Base-by-base conservation (phyloP, 1,140 invertebrate species). In the Papilio xuthus region DNA sequence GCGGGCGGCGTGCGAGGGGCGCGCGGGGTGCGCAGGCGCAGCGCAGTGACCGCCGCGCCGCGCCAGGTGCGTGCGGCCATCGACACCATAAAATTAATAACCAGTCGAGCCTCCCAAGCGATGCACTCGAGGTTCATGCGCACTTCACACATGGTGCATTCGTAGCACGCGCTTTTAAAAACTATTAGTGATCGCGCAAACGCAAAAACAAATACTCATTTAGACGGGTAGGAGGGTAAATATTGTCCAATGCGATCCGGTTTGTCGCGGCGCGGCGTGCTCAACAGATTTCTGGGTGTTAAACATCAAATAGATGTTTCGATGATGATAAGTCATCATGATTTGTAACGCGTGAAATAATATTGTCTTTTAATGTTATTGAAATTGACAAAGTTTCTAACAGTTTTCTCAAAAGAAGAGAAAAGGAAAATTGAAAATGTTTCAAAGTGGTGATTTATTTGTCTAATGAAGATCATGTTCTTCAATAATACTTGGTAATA, bases 81-180 rank as follows among this genome's bases (percentile, higher is more conserved):
- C 91, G 92, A 93, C 92, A 92, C 91, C 91, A 92, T 93, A 92
- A 93, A 93, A 92, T 92, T 93, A 92, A 93, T 93, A 93, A 93
- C 92, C 88, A 89, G 91, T 90, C 90, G 89, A 88, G 89, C 86
- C 86, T 92, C 86, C 90, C 89, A 89, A 91, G 87, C 89, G 87
- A 92, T 93, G 90, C 90, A 90, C 90, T 89, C 87, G 85, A 88
- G 86, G 81, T 80, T 85, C 86, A 84, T 88, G 83, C 82, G 83
- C 88, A 89, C 89, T 93, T 85, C 87, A 90, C 86, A 86, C 81
- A 77, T 78, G 80, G 75, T 81, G 81, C 75, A 80, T 60, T 81
- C 78, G 73, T 72, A 79, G 71, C 67, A 79, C 78, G 77, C 79
- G 79, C 77, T 75, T 78, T 73, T 73, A 73, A 73, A 41, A 76